phyloP scores from a whole-genome alignment of 2,797 vertebrate species.

The Schizopygopsis malacanthus region DNA sequence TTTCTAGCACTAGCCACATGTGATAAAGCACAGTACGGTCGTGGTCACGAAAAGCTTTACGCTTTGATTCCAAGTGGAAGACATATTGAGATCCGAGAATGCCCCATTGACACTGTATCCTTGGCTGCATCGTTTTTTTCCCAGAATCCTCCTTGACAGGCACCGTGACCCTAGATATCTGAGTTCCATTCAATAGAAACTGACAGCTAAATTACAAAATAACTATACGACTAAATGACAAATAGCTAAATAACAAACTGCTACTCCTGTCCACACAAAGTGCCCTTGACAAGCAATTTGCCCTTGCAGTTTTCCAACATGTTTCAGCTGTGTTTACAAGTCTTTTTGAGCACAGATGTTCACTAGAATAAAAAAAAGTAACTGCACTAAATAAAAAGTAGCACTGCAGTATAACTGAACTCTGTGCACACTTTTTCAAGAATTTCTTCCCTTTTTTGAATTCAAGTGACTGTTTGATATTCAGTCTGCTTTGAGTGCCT shows the following conservation, averaged over 20 bases:
- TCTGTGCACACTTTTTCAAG: constrained; percentile 8
- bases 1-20: not conserved
- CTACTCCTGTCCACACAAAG: constrained; percentile 9
- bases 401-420: not conserved
- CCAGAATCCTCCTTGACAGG: constrained; percentile 13
- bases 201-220: constrained; percentile 43
- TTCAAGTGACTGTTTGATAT: constrained; percentile 14
- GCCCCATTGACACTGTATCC: constrained; percentile 12
- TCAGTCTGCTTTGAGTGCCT: constrained; percentile 17
- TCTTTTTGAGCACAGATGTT: not conserved
- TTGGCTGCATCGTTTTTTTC: not conserved
- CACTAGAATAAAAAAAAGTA: not conserved
- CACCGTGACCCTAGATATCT: not conserved
- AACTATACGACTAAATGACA: constrained; percentile 27
- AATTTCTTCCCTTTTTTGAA: not conserved
- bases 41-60: not conserved
- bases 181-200: constrained; percentile 20
- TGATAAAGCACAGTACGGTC: not conserved
- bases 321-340: not conserved
- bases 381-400: not conserved
- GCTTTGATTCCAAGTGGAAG: constrained; percentile 4
- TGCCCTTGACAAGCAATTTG: constrained; percentile 25
- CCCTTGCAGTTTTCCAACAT: constrained; percentile 14
- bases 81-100: not conserved
- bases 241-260: constrained; percentile 37